A percentile compares a stretch with the other conserved stretches of the same genome.
These are phyloP conservation scores for Tetanocera ferruginea DNA, from an alignment of 2,888 invertebrate species.

Conservation along the genomic window DNA sequence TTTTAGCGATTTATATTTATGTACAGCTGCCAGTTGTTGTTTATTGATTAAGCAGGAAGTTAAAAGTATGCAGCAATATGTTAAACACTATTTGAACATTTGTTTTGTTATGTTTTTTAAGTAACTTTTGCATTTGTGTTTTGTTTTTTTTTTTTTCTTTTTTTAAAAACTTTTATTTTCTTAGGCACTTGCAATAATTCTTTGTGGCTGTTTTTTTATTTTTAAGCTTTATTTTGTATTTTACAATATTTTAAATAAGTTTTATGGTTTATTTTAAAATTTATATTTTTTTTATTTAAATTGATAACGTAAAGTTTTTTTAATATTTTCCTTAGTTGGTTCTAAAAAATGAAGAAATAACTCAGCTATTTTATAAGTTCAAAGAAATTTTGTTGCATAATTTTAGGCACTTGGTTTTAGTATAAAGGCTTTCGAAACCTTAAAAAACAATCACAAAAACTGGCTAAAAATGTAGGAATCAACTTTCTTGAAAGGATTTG, in stretches of 20 bases:
- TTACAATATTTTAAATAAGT: neutral
- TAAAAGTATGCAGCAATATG: neutral
- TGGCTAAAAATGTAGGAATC: neutral
- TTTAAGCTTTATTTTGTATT: neutral
- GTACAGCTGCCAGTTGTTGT: neutral
- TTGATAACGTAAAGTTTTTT: neutral
- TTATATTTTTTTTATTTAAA: neutral
- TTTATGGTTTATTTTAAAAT: neutral
- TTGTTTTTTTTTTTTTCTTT: conserved; percentile 37
- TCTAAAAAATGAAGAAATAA: no score
- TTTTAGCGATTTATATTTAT: neutral
- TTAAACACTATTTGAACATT: neutral
- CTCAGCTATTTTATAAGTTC: neutral
- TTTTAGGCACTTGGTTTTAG: neutral
- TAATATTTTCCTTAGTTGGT: neutral
- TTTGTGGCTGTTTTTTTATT: conserved; percentile 37
- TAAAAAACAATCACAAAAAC: neutral
- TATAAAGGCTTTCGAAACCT: neutral
- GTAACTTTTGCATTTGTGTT: neutral
- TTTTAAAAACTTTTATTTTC: conserved; percentile 19
- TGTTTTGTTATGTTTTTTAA: neutral
- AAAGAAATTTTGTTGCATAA: neutral
- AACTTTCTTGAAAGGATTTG: no score
- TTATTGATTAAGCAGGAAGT: neutral
- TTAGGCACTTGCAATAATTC: conserved; percentile 43